These are phyloP conservation scores for Chaetogeoica ovagalla DNA, from an alignment of 2,888 invertebrate genomes.

Conservation along the genomic window DNA sequence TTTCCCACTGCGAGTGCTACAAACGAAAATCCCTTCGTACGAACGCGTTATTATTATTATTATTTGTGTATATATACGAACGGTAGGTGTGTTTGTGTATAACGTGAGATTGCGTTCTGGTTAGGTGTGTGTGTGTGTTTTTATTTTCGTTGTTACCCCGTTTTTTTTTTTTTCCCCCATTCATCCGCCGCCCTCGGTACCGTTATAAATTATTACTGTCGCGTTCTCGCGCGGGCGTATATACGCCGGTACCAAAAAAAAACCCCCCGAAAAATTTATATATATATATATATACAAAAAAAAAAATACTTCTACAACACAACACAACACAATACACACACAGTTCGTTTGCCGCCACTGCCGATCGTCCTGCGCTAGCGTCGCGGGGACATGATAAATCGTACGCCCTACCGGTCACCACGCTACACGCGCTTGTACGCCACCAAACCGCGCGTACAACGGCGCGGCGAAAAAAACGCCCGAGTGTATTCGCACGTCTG, in stretches of 20 bases:
- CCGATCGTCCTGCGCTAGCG: constrained; percentile 3
- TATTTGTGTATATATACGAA: neutral
- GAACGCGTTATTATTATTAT: neutral
- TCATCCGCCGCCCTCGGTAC: constrained; percentile 17
- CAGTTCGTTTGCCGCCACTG: neutral
- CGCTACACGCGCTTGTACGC: neutral
- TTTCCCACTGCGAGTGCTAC: neutral
- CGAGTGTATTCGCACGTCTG: constrained; percentile 11
- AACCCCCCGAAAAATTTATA: constrained; percentile 8
- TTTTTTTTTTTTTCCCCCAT: neutral
- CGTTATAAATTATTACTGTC: constrained; percentile 29
- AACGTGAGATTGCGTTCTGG: constrained; percentile 4
- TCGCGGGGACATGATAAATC: constrained; percentile 46
- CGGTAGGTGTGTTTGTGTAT: neutral
- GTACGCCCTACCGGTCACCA: constrained; percentile 48
- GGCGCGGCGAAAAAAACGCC: neutral
- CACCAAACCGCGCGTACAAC: neutral
- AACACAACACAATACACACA: neutral
- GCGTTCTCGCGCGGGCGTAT: constrained; percentile 1
- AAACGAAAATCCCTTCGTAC: neutral
- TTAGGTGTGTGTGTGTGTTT: neutral
- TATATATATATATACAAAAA: neutral
- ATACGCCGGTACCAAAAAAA: neutral
- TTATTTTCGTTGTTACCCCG: too few relatives aligned
- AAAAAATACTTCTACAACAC: neutral